A percentile compares a stretch with the other conserved stretches of the same genome.
Evolutionary conservation across 2,888 invertebrate genomes (phyloP).

Genomic region (Malacosoma neustria): DNA sequence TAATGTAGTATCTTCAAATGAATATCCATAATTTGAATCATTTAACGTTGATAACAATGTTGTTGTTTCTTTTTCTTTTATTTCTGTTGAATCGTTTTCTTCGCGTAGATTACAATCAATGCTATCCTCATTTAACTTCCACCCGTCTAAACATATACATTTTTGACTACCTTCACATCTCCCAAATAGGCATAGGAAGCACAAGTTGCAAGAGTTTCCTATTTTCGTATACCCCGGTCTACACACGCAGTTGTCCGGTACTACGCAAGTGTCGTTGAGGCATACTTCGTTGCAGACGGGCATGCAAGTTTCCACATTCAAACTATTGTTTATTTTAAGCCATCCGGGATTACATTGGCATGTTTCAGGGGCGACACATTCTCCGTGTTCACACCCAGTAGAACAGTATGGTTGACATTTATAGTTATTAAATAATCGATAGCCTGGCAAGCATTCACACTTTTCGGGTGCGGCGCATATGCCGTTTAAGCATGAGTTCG

Average conservation of each 20-base stretch:
- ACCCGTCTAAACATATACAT: neutral
- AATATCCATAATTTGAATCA: too few species aligned
- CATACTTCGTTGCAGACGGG: neutral
- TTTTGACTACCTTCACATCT: neutral
- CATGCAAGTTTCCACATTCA: neutral
- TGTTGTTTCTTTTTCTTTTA: neutral
- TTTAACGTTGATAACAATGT: too few species aligned
- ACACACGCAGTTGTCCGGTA: neutral
- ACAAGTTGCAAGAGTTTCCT: neutral
- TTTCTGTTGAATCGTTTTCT: too few species aligned
- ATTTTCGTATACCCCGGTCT: neutral
- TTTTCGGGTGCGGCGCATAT: constrained; percentile 57
- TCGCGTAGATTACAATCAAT: neutral
- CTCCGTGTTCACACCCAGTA: constrained; percentile 22
- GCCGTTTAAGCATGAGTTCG: constrained; percentile 56
- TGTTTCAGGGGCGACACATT: constrained; percentile 20
- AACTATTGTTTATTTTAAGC: neutral
- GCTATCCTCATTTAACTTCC: neutral
- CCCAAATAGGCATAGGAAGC: neutral
- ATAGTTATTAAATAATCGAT: neutral
- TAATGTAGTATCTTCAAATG: too few species aligned
- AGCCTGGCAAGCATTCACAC: constrained; percentile 44
- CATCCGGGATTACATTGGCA: constrained; percentile 18
- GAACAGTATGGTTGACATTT: constrained; percentile 27
- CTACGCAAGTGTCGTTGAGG: neutral